Conservation (phyloP, 2,888 invertebrate genomes). For the Caenorhabditis sulstoni region DNA sequence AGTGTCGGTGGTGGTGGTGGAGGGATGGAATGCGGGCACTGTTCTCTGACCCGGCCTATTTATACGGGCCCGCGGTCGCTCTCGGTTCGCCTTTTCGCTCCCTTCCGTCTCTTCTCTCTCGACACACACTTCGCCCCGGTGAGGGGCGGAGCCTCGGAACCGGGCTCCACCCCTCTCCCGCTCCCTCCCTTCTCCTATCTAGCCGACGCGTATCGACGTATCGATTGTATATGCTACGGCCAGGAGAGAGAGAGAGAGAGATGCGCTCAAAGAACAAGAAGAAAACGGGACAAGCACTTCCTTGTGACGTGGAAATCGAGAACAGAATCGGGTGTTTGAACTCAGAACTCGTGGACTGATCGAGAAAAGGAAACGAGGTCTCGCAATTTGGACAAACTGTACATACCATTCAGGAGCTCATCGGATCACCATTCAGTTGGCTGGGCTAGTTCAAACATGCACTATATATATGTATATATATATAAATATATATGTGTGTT, state of each 20-base stretch:
- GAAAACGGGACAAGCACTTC: no score
- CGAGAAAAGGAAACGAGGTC: no score
- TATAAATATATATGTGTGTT: conserved; percentile 50
- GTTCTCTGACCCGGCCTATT: conserved; percentile 58
- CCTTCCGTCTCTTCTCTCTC: conserved; percentile 32
- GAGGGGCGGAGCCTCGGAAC: conserved; percentile 33
- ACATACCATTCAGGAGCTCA: not conserved
- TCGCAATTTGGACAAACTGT: no score
- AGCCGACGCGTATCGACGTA: conserved; percentile 15
- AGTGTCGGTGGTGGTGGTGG: conserved; percentile 5
- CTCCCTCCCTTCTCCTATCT: no score
- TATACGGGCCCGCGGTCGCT: conserved; percentile 40
- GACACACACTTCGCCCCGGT: not conserved
- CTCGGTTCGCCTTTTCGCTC: conserved; percentile 24
- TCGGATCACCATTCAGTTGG: not conserved
- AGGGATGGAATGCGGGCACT: conserved; percentile 53
- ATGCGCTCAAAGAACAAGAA: no score
- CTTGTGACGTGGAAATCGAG: no score
- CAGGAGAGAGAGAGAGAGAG: no score
- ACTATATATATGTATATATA: conserved; percentile 34
- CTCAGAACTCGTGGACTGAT: no score
- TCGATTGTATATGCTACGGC: conserved; percentile 42
- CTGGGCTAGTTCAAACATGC: conserved; percentile 41
- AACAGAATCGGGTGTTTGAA: no score
- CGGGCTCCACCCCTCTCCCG: conserved; percentile 47